Base-by-base conservation (phyloP, 2,113 vertebrate species). In the Pelusios castaneus region DNA sequence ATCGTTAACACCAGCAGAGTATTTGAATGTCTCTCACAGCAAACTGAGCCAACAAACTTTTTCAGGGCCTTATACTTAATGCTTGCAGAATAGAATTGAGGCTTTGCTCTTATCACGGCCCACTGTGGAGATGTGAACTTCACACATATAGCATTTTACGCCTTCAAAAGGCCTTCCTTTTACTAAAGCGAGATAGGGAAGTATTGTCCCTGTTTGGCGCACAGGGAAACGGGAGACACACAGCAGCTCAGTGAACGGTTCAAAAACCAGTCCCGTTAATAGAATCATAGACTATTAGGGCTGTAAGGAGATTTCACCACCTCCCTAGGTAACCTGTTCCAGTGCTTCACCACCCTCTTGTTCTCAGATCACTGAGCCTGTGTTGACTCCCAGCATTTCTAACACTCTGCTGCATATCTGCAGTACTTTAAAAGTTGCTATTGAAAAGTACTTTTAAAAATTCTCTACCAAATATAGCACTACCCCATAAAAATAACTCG, bases 141-240 rank as follows among this genome's bases (percentile, higher is more conserved):
- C 54, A 17, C 2, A 10, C 0, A 2, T 0, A 22, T 34, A 19
- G 38, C 1, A 2, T 16, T 38, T 43, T 47, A 87, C 25, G 6
- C 19, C 25, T 90, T 22, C n/a, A 27, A 27, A 27, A 27, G 41
- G 34, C 24, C 60, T 29, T 10, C 17, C 17, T 55, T 45, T 77
- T 6, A 51, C 34, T 38, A 45, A 22, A 0, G 24, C 43, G 21
- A 31, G 22, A 43, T 51, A 73, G 45, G 31, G 13, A 78, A 77
- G 77, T 4, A 10, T 9, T 77, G 47, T 7, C 56, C 78, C 27
- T 17, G 51, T 89, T 54, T 47, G 27, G 27, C 58, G n/a, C 41
- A 17, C 25, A 52, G 47, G 51, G 73, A 82, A 78, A 82, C 1
- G 10, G 10, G 58, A 85, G 86, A 43, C 82, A 63, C 54, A 91